phyloP scores from a whole-genome alignment of 64 coral and sea anemone species.

The Montipora cactus region DNA sequence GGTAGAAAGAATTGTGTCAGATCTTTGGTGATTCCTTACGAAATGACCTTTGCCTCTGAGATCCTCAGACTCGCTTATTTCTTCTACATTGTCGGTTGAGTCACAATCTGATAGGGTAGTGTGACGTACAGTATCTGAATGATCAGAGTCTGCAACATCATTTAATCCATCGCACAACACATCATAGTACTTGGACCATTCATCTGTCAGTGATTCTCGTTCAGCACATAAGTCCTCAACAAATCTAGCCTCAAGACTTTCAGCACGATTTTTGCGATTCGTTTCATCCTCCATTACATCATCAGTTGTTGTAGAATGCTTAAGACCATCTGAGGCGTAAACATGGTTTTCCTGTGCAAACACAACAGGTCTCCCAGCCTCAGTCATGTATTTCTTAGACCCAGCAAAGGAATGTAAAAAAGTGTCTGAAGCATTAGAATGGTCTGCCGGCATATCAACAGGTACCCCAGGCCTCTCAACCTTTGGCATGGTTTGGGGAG shows the following conservation, averaged over 20 bases:
- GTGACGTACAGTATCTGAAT: neutral
- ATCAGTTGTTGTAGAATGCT: neutral
- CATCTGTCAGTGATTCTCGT: constrained; percentile 72
- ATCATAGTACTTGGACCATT: constrained; percentile 86
- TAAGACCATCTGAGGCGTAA: neutral
- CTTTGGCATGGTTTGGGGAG: neutral
- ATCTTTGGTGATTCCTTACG: neutral
- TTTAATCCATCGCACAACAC: constrained; percentile 2
- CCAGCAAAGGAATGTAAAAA: neutral
- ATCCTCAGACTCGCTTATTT: constrained; percentile 31
- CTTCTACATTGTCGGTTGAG: constrained; percentile 35
- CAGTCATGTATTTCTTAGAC: neutral
- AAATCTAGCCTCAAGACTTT: constrained; percentile 66
- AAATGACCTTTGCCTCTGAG: neutral
- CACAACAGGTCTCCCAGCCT: neutral
- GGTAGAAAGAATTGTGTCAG: neutral
- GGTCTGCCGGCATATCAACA: neutral
- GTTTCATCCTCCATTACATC: neutral
- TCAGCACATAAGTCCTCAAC: constrained; percentile 76
- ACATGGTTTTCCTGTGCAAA: neutral
- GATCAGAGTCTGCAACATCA: neutral
- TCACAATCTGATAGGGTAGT: neutral
- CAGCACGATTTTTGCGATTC: neutral
- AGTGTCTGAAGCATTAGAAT: neutral
- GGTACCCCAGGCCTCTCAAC: neutral